A percentile compares a stretch with the other conserved stretches of the same genome.
Conservation (phyloP, 2,888 invertebrate genomes). For the Plebejus melissa region DNA sequence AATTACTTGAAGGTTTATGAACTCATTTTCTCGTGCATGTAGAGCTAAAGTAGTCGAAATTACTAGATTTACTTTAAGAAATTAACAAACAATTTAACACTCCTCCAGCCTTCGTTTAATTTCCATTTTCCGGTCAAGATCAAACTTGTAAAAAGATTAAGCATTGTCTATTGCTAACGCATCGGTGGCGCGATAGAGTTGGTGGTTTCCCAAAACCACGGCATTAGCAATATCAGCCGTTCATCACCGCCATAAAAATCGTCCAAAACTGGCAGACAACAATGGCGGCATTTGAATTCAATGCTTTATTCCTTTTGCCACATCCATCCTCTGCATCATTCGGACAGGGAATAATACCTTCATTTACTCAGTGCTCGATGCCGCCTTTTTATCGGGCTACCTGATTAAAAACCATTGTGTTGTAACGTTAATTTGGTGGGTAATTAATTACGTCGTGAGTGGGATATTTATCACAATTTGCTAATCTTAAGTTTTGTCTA, state of each 20-base stretch:
- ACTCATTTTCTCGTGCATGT: too few species aligned
- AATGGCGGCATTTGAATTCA: conserved; percentile 72
- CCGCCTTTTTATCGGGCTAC: conserved; percentile 3
- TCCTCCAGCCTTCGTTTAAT: not conserved
- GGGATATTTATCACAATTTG: not conserved
- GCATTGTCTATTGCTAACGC: not conserved
- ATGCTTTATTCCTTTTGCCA: conserved; percentile 47
- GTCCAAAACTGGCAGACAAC: conserved; percentile 67
- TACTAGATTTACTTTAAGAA: not conserved
- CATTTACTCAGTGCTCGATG: conserved; percentile 30
- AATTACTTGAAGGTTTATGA: not conserved
- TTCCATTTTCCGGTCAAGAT: not conserved
- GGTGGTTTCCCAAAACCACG: conserved; percentile 48
- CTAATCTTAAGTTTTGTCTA: not conserved
- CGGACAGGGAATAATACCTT: conserved; percentile 37
- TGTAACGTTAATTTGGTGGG: not conserved
- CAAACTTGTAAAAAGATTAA: not conserved
- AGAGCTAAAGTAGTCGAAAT: too few species aligned
- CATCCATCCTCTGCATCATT: conserved; percentile 50
- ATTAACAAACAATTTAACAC: not conserved
- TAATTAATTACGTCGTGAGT: not conserved
- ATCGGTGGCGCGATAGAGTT: conserved; percentile 32
- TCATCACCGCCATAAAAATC: conserved; percentile 58
- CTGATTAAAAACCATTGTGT: conserved; percentile 9
- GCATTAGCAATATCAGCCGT: conserved; percentile 44